Conservation (phyloP, 1,140 invertebrate species). For the Laodelphax striatellus region DNA sequence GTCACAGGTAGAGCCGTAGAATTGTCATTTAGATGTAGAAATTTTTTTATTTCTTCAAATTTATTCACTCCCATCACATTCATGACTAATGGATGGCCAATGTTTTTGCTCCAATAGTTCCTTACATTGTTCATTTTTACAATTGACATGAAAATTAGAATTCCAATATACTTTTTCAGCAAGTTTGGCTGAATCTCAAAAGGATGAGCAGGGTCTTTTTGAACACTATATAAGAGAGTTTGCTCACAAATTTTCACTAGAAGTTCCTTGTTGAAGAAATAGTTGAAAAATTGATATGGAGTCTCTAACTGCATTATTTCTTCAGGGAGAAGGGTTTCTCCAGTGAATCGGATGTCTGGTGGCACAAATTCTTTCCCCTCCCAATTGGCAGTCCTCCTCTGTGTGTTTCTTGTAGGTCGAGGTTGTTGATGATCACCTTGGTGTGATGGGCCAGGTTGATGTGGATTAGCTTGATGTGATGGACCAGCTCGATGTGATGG, state of each 20-base stretch:
- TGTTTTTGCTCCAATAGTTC: constrained; percentile 8
- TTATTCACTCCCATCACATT: constrained; percentile 8
- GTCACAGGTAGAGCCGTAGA: background rate
- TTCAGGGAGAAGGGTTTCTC: background rate
- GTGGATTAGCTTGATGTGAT: too few relatives aligned
- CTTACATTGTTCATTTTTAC: constrained; percentile 9
- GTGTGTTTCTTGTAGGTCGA: too few relatives aligned
- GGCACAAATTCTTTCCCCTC: too few relatives aligned
- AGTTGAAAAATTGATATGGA: constrained; percentile 20
- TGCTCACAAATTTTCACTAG: background rate
- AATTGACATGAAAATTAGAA: constrained; percentile 9
- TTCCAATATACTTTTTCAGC: constrained; percentile 23
- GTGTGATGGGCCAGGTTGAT: too few relatives aligned
- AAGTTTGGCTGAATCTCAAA: constrained; percentile 22
- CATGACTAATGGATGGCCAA: constrained; percentile 7
- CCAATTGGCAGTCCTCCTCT: too few relatives aligned
- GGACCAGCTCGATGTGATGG: too few relatives aligned
- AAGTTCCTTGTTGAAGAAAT: constrained; percentile 25
- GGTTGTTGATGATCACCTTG: too few relatives aligned
- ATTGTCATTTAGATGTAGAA: constrained; percentile 14
- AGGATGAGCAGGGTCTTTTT: background rate
- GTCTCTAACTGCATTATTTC: constrained; percentile 15
- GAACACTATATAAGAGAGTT: background rate
- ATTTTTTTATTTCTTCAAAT: constrained; percentile 12
- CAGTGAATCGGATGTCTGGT: too few relatives aligned